Conservation (phyloP, 2,113 vertebrate genomes). For the Hymenochirus boettgeri region DNA sequence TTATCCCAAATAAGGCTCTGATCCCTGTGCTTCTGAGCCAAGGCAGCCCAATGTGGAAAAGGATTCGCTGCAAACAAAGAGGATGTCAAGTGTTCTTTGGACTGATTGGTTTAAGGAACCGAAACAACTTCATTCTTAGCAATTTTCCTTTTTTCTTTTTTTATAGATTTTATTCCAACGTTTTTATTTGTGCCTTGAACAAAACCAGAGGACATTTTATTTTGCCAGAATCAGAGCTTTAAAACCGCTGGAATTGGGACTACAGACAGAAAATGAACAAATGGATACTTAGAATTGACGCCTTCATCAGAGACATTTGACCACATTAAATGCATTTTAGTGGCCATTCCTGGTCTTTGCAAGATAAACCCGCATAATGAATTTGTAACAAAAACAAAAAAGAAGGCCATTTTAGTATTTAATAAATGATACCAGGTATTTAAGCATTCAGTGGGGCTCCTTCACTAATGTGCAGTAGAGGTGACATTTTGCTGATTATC, state of each 20-base stretch:
- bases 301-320: neutral
- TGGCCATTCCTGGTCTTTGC: too few species aligned
- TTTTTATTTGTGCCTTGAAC: neutral
- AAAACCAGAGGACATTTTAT: too few species aligned
- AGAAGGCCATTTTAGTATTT: too few species aligned
- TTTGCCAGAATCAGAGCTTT: neutral
- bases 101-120: conserved; percentile 43
- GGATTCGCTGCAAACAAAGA: conserved; percentile 34
- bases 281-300: neutral
- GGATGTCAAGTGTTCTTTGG: conserved; percentile 42
- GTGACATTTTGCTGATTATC: too few species aligned
- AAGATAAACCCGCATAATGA: too few species aligned
- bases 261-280: neutral
- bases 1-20: conserved; percentile 50
- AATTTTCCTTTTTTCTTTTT: conserved; percentile 14
- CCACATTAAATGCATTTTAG: too few species aligned
- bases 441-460: too few species aligned
- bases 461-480: too few species aligned
- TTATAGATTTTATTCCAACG: conserved; percentile 8
- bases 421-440: too few species aligned
- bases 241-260: neutral
- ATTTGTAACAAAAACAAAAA: too few species aligned
- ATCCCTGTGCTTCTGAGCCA: conserved; percentile 50
- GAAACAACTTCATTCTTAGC: conserved; percentile 41
- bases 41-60: conserved; percentile 34